Conservation (phyloP, 1,140 invertebrate genomes). For the Cherax destructor region DNA sequence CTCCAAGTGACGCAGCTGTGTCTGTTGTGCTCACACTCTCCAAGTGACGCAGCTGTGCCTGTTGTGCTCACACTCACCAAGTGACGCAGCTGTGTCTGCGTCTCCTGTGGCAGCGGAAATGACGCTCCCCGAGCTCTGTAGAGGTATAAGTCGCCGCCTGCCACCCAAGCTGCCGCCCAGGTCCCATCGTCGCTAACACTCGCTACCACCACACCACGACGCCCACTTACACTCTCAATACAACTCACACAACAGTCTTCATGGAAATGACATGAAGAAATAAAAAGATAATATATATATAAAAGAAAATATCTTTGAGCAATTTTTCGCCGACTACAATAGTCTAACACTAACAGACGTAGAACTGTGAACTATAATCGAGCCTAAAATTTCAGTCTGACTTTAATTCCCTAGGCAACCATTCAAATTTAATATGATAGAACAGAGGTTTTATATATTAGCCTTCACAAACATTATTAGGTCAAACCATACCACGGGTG, state of each 20-base stretch:
- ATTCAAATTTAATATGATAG: no score
- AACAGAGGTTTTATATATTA: no score
- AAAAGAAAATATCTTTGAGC: neutral
- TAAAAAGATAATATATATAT: neutral
- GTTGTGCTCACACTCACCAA: conserved; percentile 17
- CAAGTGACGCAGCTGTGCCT: no score
- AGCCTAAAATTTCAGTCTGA: no score
- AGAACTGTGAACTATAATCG: no score
- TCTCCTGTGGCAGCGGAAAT: conserved; percentile 24
- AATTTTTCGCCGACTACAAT: no score
- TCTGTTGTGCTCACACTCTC: no score
- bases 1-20: no score
- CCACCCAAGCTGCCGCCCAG: conserved; percentile 47
- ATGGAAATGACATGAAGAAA: neutral
- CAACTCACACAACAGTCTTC: neutral
- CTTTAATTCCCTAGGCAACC: no score
- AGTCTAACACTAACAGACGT: no score
- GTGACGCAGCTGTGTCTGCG: conserved; percentile 11
- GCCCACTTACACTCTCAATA: neutral
- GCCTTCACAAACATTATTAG: no score
- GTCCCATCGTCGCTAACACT: conserved; percentile 41
- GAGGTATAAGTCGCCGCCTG: conserved; percentile 27
- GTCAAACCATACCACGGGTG: no score
- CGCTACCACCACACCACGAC: neutral
- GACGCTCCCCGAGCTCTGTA: conserved; percentile 33